Evolutionary conservation across 2,888 invertebrate species (phyloP).

Genomic region (Acleris cristana): DNA sequence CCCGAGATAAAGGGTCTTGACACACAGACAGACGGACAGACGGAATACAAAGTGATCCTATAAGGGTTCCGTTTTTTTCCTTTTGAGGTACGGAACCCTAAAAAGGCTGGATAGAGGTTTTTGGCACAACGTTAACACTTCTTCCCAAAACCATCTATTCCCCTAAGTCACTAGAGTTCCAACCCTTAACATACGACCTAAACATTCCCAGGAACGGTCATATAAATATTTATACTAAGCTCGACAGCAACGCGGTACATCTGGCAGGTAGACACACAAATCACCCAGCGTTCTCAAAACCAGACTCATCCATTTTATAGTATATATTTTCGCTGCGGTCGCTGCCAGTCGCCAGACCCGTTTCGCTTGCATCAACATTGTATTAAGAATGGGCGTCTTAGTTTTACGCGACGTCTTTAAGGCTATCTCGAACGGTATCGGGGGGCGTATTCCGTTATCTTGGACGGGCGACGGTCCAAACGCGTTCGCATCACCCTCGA

Average conservation of each 20-base stretch:
- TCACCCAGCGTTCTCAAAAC: slow-evolving; percentile 20
- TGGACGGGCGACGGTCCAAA: slow-evolving; percentile 21
- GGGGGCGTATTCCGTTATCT: slow-evolving; percentile 33
- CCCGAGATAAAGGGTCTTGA: too few species aligned
- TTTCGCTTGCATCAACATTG: slow-evolving; percentile 15
- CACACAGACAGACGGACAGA: too few species aligned
- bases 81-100: too few species aligned
- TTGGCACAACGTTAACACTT: too few species aligned
- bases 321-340: slow-evolving; percentile 17
- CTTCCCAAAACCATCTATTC: background rate
- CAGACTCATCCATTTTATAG: slow-evolving; percentile 18
- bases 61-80: too few species aligned
- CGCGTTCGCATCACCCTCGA: slow-evolving; percentile 19
- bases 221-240: slow-evolving; percentile 26
- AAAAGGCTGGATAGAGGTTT: too few species aligned
- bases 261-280: slow-evolving; percentile 33
- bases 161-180: slow-evolving; percentile 1
- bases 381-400: slow-evolving; percentile 31
- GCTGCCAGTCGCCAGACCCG: background rate
- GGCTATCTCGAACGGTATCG: slow-evolving; percentile 10
- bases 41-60: too few species aligned
- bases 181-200: background rate
- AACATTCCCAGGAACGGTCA: background rate
- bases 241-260: slow-evolving; percentile 19
- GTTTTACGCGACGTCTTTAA: slow-evolving; percentile 13